Evolutionary conservation across 2,888 invertebrate genomes (phyloP), one percentile per base, ranked within the genome.

Genomic region (Oxytorus armatus): DNA sequence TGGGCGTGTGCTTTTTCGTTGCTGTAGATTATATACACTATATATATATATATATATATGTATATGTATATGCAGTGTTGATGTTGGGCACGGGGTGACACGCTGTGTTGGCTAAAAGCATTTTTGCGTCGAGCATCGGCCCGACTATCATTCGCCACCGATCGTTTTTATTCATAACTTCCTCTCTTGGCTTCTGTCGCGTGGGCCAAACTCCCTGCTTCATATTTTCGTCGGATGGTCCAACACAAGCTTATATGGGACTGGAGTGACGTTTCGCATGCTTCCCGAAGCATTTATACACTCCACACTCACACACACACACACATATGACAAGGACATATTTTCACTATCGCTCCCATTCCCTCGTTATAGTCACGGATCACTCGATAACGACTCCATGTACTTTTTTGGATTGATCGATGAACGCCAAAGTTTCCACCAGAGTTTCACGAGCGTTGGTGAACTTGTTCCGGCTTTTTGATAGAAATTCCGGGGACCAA

Each of bases 71-170:
- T 42, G 65, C 49, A 21, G 23, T 18, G 25, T 21, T 59, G 61
- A 73, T 42, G 57, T 69, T 53, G 65, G 42, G 39, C 29, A 25
- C 44, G 10, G 83, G 86, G 84, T 86, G 84, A 85, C 88, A 87
- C 83, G 88, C 88, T 88, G 89, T 85, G 90, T 85, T 83, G 85
- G 87, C 87, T 91, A 91, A 91, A 91, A 91, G 91, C 91, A 90
- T 91, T 91, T 91, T 90, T 91, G 87, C 91, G 91, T 91, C 89
- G 84, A 86, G 86, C 89, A 89, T 90, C 89, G 77, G 69, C 69
- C 75, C 59, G 81, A 85, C 89, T 89, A 90, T 90, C 90, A 90
- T 89, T 84, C 87, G 83, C 84, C 86, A 90, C 90, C 88, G 90
- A 91, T 90, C 88, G 85, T 73, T 84, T 88, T 89, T 89, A 89